Evolutionary conservation across 2,113 vertebrate genomes (phyloP), one percentile per base, ranked within the genome.

Genomic region (Thamnaconus septentrionalis): DNA sequence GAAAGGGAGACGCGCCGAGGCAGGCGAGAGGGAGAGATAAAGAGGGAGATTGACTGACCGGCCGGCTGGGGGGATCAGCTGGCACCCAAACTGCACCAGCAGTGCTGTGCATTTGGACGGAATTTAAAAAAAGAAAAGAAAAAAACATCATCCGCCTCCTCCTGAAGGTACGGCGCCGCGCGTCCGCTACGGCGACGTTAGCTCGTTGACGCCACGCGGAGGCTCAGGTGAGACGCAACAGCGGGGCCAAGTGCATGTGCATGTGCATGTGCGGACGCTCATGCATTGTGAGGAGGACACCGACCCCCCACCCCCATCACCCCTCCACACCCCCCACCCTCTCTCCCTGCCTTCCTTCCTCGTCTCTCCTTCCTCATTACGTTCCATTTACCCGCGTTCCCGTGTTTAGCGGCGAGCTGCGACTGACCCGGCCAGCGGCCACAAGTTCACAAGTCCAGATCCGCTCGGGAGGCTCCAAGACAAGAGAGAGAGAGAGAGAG

Each of bases 381-480:
- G 18, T 66, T 50, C 61, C 71, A 65, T 79, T 31, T 31, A 66
- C 52, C 61, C 51, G 60, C 57, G 46, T 45, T 80, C 61, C 66
- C 73, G 69, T 74, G 61, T 31, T 31, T 31, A 31, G 18, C 56
- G 64, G 73, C 47, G 66, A 69, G 56, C 56, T 67, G 5, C 0
- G 49, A 64, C 62, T 78, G 79, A 75, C 65, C 81, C 78, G 47
- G 56, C 68, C 41, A 55, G 68, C 4, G 57, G 65, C 82, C 85
- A 83, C 52, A 84, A 85, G 87, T 90, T 85, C 75, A 88, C 7
- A 78, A 88, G 85, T 89, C 83, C 81, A 86, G 63, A 83, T 73
- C 51, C 70, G 80, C 56, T 41, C 3, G 60, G 51, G 68, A 42
- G 18, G 18, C 18, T 31, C 18, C 18, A 31, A 31, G 18, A 10